phyloP scores from a whole-genome alignment of 2,888 invertebrate species.

The Strigamia transsilvanica region DNA sequence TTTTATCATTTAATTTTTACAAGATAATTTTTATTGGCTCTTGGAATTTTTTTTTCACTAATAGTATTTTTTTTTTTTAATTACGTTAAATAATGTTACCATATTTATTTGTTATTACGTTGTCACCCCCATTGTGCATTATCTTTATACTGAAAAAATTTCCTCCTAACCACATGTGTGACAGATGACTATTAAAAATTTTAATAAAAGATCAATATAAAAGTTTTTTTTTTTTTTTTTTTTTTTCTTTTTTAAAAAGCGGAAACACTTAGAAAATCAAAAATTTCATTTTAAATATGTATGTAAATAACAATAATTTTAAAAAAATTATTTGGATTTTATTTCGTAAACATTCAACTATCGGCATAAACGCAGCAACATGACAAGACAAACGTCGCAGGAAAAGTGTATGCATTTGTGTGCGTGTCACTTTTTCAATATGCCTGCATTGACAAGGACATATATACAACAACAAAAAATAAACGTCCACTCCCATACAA shows the following conservation, averaged over 20 bases:
- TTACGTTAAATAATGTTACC: neutral
- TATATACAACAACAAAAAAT: neutral
- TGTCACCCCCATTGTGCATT: neutral
- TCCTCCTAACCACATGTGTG: neutral
- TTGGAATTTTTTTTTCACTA: neutral
- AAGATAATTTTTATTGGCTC: constrained; percentile 19
- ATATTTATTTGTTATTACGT: neutral
- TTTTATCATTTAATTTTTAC: constrained; percentile 20
- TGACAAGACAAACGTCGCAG: neutral
- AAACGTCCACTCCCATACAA: constrained; percentile 35
- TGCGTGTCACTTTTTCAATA: neutral
- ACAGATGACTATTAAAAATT: neutral
- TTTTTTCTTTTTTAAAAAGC: no score
- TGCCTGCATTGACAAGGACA: constrained; percentile 1
- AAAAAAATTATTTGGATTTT: no score
- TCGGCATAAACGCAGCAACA: no score
- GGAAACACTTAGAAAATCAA: no score
- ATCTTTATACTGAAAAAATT: neutral
- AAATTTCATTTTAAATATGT: no score
- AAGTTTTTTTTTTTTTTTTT: no score
- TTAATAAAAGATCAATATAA: neutral
- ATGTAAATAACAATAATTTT: no score
- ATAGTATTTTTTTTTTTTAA: neutral
- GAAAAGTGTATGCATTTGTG: neutral
- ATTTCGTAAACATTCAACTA: no score